Evolutionary conservation across 2,888 invertebrate genomes (phyloP).

Genomic region (Drosophila aldrichi): DNA sequence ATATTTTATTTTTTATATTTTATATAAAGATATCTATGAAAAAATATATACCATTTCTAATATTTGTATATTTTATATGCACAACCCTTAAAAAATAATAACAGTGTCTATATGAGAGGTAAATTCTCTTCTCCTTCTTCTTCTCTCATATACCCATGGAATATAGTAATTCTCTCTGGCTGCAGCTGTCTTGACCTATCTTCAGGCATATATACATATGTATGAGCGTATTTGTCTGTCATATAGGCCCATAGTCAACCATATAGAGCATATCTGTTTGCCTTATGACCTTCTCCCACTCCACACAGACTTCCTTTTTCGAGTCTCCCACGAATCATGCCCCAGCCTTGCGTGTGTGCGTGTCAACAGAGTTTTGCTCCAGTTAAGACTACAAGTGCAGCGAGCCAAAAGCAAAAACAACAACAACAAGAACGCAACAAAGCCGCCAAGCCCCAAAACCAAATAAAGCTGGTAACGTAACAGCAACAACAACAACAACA

Average conservation of each 20-base stretch:
- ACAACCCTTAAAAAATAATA: no score
- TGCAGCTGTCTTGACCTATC: not conserved
- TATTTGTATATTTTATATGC: no score
- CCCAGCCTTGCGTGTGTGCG: constrained; percentile 52
- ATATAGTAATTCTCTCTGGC: not conserved
- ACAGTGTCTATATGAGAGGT: not conserved
- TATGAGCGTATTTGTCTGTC: not conserved
- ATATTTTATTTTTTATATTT: no score
- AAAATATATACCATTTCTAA: no score
- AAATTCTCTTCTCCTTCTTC: not conserved
- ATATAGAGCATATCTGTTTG: constrained; percentile 1
- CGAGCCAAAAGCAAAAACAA: constrained; percentile 10
- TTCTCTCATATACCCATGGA: no score
- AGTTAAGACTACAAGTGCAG: constrained; percentile 57
- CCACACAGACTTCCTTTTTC: not conserved
- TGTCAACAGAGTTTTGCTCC: constrained; percentile 62
- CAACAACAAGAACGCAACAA: constrained; percentile 8
- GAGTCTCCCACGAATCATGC: constrained; percentile 28
- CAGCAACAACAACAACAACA: constrained; percentile 65
- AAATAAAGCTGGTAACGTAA: constrained; percentile 57
- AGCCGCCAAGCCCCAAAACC: constrained; percentile 21
- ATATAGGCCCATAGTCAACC: not conserved
- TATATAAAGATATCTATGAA: no score
- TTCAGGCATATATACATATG: not conserved
- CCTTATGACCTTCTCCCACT: constrained; percentile 3